Evolutionary conservation across 2,113 vertebrate genomes (phyloP).

Genomic region (Pardalotus punctatus): DNA sequence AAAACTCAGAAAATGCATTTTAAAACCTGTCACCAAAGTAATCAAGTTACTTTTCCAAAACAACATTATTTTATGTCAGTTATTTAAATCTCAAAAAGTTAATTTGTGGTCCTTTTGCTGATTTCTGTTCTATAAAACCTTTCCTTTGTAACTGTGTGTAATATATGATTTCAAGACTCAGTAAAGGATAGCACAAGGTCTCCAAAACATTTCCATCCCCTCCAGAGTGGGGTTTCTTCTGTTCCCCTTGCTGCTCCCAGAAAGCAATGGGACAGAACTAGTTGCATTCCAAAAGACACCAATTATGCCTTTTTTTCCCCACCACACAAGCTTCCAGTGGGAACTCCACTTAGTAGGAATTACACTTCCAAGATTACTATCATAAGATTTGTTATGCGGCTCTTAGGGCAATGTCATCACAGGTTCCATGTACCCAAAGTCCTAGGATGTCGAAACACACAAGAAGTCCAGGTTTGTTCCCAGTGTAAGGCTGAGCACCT

Average conservation of each 20-base stretch:
- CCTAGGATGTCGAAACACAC: not conserved
- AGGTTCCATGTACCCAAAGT: not conserved
- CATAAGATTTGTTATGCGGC: accelerated
- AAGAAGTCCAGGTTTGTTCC: not conserved
- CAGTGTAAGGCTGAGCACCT: not conserved
- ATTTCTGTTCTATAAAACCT: not conserved
- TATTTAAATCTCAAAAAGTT: not conserved
- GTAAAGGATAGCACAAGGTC: not conserved
- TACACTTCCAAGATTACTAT: not conserved
- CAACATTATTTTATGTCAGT: not conserved
- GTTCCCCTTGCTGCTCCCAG: not conserved
- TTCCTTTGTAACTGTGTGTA: not conserved
- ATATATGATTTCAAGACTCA: not conserved
- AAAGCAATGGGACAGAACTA: not conserved
- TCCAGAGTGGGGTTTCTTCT: not conserved
- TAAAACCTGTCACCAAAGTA: not conserved
- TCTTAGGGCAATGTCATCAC: not conserved
- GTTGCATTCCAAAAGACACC: not conserved
- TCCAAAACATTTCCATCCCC: not conserved
- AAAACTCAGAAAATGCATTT: not conserved
- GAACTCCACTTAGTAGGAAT: not conserved
- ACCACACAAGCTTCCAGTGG: not conserved
- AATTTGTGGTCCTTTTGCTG: not conserved
- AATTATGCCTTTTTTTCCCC: accelerated
- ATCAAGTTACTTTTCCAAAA: not conserved